Percentiles rank a stretch among this genome's conserved stretches.
Conservation (phyloP, 2,888 invertebrate species). For the Chouioia cunea region DNA sequence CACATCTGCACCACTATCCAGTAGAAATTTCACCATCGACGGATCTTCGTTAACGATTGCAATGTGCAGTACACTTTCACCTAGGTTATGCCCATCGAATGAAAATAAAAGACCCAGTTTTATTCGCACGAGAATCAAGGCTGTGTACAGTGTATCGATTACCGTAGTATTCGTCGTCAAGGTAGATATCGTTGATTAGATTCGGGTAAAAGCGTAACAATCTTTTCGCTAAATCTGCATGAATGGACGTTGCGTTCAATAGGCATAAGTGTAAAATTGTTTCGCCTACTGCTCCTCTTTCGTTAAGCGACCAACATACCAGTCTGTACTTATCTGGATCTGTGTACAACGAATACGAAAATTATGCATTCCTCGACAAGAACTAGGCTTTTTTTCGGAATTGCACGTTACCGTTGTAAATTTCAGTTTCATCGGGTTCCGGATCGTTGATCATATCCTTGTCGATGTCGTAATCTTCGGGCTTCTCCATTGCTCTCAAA, state of each 20-base stretch:
- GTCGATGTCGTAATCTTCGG: slow-evolving; percentile 86
- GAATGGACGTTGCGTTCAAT: slow-evolving; percentile 89
- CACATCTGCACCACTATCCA: slow-evolving; percentile 92
- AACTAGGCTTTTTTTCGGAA: neutral
- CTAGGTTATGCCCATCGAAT: slow-evolving; percentile 65
- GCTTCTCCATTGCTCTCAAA: slow-evolving; percentile 84
- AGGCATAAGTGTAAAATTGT: slow-evolving; percentile 94
- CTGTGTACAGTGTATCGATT: slow-evolving; percentile 52
- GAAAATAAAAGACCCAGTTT: slow-evolving; percentile 82
- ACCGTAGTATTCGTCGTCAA: slow-evolving; percentile 98
- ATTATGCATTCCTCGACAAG: neutral
- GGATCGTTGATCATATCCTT: slow-evolving; percentile 76
- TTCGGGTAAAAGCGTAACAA: slow-evolving; percentile 93
- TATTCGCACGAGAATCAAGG: slow-evolving; percentile 76
- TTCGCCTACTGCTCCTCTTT: slow-evolving; percentile 96
- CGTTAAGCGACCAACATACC: slow-evolving; percentile 91
- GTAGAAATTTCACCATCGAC: slow-evolving; percentile 93
- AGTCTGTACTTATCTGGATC: slow-evolving; percentile 76
- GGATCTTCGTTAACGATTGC: slow-evolving; percentile 99
- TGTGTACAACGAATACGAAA: too few species aligned
- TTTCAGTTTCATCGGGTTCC: slow-evolving; percentile 61
- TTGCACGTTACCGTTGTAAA: slow-evolving; percentile 57
- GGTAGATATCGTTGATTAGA: slow-evolving; percentile 95
- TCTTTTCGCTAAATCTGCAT: slow-evolving; percentile 93
- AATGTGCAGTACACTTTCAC: slow-evolving; percentile 95